Base-by-base conservation (phyloP, 1,140 invertebrate species). In the Brachionus manjavacas region DNA sequence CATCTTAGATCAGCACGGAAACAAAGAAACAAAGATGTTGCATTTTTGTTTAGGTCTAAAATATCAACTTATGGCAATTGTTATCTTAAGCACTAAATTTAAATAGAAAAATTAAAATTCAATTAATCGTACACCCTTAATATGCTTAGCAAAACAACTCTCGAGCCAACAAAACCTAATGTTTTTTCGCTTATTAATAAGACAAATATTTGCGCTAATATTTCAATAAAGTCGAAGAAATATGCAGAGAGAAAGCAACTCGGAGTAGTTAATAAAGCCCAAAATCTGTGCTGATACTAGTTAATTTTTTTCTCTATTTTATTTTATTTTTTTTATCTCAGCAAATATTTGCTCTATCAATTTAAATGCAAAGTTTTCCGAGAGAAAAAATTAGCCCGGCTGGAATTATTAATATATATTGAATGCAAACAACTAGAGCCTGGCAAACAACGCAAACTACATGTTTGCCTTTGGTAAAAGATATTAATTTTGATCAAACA, bases 391-490 rank as follows among this genome's bases (percentile, higher is more conserved):
- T 72, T 72, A 41, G 31, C 41, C 35, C 28, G 68, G 41, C 68
- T 72, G 28, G 68, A 72, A 72, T 39, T 72, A 72, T 72, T 72
- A 72, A 72, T 72, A 72, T 72, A 72, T 72, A 72, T 72, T 72
- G 68, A 72, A 72, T 41, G 68, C 35, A 72, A 72, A 72, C 35
- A 72, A 72, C 31, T 60, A 60, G 39, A 39, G 66, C 20, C 31
- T 72, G 68, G 68, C 35, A 39, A 72, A 72, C 31, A 68, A 31
- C 3, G n/a, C 16, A 72, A 72, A 60, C 20, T 39, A 72, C 68
- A 72, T 72, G 68, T 72, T 72, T 72, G 41, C 68, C 68, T 72
- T 72, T 72, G 31, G 68, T 72, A 72, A 72, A 72, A 41, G 31
- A 39, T 72, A 72, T 72, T 72, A 72, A 72, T 72, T 72, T 72